Base-by-base conservation (phyloP, 2,113 vertebrate genomes). In the Gambusia holbrooki region DNA sequence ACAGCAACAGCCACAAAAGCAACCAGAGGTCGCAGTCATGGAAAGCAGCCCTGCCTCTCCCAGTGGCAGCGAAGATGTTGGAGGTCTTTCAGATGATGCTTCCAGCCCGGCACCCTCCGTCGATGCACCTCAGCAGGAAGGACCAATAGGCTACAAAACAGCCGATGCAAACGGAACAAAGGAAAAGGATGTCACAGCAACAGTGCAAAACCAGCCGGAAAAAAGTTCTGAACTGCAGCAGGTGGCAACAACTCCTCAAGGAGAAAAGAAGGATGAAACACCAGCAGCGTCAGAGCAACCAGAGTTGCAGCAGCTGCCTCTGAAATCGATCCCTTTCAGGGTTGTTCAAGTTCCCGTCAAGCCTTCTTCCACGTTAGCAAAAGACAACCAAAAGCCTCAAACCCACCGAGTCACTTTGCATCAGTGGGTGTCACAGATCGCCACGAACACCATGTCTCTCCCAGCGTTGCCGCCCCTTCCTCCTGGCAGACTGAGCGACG, bases 351-450 rank as follows among this genome's bases (percentile, higher is more conserved):
- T 89, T 29, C 87, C 88, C 0, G 0, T 74, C 45, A 91, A 90
- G 87, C 22, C 33, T 1, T 19, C 45, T 3, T 22, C 88, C 29
- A 1, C 71, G 29, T 17, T 3, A 22, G 10, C 69, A 10, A 90
- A 86, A 73, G 88, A 90, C 2, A 75, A 79, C 8, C 86, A 88
- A 0, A 93, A 88, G 79, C 80, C 83, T 12, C 77, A 85, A 3
- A 91, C 90, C 22, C 86, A 89, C 19, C 71, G 92, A 2, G 92
- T 92, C 67, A 93, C 92, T 0, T 12, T 93, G 72, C 93, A 93
- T 63, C 93, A 93, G 76, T 93, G 93, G 92, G 93, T 93, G 74
- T 93, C 92, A 0, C 87, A 92, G 76, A 92, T 93, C 0, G 93
- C 92, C 64, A 79, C 82, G 0, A 93, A 93, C 69, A 79, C 89